A percentile compares a stretch with the other conserved stretches of the same genome.
These are phyloP conservation scores for Masnerella sp. DNA, from an alignment of 2,888 invertebrate species.

Conservation along the genomic window DNA sequence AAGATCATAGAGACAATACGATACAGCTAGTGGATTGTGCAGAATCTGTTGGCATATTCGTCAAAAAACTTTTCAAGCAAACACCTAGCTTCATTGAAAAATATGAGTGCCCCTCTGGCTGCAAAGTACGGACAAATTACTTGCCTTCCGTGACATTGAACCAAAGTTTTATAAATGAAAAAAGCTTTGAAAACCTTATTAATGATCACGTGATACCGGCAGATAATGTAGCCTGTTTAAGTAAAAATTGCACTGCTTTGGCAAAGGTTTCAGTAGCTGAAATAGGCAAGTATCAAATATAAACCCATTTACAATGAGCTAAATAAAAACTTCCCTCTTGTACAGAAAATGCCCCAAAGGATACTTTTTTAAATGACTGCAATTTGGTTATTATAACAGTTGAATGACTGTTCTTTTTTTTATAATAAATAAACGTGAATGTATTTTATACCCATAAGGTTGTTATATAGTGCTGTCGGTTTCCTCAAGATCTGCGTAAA, in stretches of 20 bases:
- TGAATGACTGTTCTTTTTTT: too few relatives aligned
- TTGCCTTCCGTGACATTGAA: background rate
- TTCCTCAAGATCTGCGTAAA: too few relatives aligned
- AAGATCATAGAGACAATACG: background rate
- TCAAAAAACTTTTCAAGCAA: background rate
- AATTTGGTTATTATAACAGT: too few relatives aligned
- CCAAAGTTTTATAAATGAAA: background rate
- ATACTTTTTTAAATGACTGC: too few relatives aligned
- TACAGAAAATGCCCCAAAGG: too few relatives aligned
- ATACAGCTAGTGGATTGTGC: background rate
- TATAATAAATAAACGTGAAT: too few relatives aligned
- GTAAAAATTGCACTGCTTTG: background rate
- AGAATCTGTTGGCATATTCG: background rate
- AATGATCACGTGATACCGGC: background rate
- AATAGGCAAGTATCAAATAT: too few relatives aligned
- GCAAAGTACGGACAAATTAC: background rate
- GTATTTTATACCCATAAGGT: too few relatives aligned
- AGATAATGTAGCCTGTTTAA: background rate
- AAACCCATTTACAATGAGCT: too few relatives aligned
- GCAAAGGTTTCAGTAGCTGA: too few relatives aligned
- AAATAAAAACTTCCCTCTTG: too few relatives aligned
- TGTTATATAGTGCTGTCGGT: too few relatives aligned
- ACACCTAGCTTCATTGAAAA: conserved; percentile 14
- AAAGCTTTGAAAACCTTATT: background rate
- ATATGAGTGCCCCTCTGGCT: background rate